Base-by-base conservation (phyloP, 2,888 invertebrate species). In the Chloroclystis v-ata region DNA sequence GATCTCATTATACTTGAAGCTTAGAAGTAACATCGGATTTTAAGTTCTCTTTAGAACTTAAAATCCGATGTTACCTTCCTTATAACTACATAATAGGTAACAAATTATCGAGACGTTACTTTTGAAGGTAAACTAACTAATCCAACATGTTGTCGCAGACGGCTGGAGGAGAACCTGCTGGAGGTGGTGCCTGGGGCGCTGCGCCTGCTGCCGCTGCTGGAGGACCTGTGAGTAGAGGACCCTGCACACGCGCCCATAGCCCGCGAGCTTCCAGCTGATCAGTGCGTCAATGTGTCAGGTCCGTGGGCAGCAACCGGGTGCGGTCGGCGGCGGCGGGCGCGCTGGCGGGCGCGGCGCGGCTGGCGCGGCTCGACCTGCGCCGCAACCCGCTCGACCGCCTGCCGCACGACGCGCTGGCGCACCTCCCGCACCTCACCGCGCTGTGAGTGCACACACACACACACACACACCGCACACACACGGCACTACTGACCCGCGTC, bases 331-430 rank as follows among this genome's bases (percentile, higher is more conserved):
- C 90, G n/a, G 90, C 94, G 57, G 78, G 93, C 47, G 89, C 92
- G 57, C 90, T 97, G 67, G 91, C 91, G 67, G 89, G 90, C 61
- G 92, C 65, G 14, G 28, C 38, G 20, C 91, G 91, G 12, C 89
- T 97, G 44, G 89, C 92, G 55, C 90, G 94, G 28, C 87, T 97
- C 29, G 95, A 96, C 69, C 89, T 97, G 61, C 92, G 94, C 63
- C 95, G 93, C 56, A 97, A 97, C 89, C 95, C 96, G 16, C 89
- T 96, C 45, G 80, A 89, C 33, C 90, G 89, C 49, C 90, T 95
- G 49, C 93, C 94, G 69, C 82, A 89, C 24, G 89, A 89, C 59
- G 94, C 95, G 39, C 93, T 96, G 71, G 89, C 91, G 3, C 91
- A 92, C 72, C 91, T 97, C 73, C 92, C 94, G 49, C 54, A 91